These are phyloP conservation scores for Leptinotarsa undecemlineata DNA, from an alignment of 1,140 invertebrate species.

Conservation along the genomic window DNA sequence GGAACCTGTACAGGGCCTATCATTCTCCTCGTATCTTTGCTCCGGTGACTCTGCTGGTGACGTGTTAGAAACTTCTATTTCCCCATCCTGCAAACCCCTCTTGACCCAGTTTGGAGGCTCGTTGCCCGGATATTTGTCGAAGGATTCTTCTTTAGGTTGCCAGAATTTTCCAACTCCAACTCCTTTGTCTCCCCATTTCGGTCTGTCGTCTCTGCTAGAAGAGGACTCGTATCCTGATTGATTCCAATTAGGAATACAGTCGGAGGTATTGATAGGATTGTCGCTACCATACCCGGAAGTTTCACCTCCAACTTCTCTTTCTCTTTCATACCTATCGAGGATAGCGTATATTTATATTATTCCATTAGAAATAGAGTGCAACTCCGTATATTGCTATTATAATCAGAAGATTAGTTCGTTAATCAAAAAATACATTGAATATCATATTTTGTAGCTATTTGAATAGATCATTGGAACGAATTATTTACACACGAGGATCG, in stretches of 20 bases:
- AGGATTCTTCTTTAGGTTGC: constrained; percentile 61
- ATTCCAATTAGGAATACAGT: constrained; percentile 33
- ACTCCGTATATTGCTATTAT: no score
- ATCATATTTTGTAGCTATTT: no score
- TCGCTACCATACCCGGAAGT: constrained; percentile 76
- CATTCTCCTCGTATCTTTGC: constrained; percentile 46
- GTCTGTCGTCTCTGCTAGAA: constrained; percentile 64
- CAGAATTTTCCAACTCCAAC: constrained; percentile 67
- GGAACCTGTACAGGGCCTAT: constrained; percentile 48
- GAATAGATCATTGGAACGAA: no score
- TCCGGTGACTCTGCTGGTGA: constrained; percentile 53
- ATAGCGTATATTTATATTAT: no score
- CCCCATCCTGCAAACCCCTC: constrained; percentile 59
- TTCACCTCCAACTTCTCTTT: constrained; percentile 63
- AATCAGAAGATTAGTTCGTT: no score
- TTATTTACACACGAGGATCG: no score
- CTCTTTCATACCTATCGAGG: constrained; percentile 28
- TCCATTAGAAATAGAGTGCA: no score
- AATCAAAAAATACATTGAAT: no score
- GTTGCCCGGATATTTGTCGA: constrained; percentile 42
- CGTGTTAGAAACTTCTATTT: constrained; percentile 48
- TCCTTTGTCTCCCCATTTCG: constrained; percentile 69
- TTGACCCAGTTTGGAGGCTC: constrained; percentile 67
- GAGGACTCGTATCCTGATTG: constrained; percentile 50
- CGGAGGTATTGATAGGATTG: constrained; percentile 57